phyloP scores from a whole-genome alignment of 1,140 invertebrate species.

The Tyrophagus putrescentiae region DNA sequence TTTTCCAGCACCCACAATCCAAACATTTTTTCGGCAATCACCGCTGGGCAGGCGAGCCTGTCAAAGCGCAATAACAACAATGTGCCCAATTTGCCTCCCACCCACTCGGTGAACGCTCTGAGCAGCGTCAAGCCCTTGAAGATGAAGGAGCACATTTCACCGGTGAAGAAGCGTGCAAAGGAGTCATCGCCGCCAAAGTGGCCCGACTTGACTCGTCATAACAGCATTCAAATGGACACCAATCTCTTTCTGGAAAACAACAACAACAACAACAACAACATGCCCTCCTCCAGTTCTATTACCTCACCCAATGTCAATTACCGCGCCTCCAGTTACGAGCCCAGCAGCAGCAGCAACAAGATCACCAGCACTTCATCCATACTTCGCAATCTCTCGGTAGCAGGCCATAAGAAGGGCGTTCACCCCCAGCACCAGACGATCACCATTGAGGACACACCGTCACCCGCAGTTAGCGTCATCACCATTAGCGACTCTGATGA shows the following conservation, averaged over 20 bases:
- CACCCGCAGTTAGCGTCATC: conserved; percentile 68
- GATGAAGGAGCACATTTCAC: conserved; percentile 54
- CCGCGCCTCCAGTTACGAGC: not conserved
- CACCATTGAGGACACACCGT: conserved; percentile 74
- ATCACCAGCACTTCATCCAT: not conserved
- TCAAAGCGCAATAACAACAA: conserved; percentile 3
- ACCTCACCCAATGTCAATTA: conserved; percentile 5
- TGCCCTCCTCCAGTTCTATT: conserved; percentile 21
- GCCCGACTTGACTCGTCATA: conserved; percentile 11
- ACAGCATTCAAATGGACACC: conserved; percentile 14
- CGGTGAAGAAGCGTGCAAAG: conserved; percentile 94
- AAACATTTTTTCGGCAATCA: not conserved
- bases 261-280: conserved; percentile 34
- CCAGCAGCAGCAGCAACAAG: conserved; percentile 2
- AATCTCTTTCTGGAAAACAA: conserved; percentile 24
- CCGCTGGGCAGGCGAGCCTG: not conserved
- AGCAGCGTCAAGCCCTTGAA: conserved; percentile 6
- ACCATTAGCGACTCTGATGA: conserved; percentile 93
- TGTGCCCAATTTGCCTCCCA: not conserved
- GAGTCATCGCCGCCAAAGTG: conserved; percentile 72
- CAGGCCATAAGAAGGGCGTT: not conserved
- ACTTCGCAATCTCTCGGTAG: not conserved
- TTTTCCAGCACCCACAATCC: not conserved
- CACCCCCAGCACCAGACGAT: conserved; percentile 48
- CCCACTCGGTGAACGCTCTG: not conserved